Evolutionary conservation across 2,888 invertebrate species (phyloP).

Genomic region (Cephus nigrinus): DNA sequence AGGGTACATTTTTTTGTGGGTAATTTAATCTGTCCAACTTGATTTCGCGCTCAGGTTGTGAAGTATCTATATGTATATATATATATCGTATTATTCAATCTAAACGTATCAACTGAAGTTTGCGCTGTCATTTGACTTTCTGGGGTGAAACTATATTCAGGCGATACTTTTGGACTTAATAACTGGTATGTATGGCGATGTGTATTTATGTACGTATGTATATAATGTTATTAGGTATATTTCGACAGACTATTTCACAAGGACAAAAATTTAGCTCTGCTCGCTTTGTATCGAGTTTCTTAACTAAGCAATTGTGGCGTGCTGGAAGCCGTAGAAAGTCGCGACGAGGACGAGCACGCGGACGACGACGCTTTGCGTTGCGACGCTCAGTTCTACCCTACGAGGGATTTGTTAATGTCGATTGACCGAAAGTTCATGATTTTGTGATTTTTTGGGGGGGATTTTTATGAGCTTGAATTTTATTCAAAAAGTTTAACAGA

Average conservation of each 20-base stretch:
- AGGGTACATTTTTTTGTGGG: too few species aligned
- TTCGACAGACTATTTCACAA: too few species aligned
- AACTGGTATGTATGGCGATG: too few species aligned
- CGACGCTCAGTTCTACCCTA: too few species aligned
- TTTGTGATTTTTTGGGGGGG: background rate
- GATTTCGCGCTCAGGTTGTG: background rate
- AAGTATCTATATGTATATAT: background rate
- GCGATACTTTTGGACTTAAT: too few species aligned
- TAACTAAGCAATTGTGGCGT: constrained; percentile 15
- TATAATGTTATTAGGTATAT: too few species aligned
- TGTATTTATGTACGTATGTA: too few species aligned
- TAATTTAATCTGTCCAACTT: background rate
- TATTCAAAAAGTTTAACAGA: background rate
- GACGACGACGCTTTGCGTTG: background rate
- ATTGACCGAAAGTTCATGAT: too few species aligned
- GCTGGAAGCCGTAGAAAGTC: constrained; percentile 32
- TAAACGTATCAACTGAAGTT: too few species aligned
- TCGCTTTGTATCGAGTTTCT: constrained; percentile 22
- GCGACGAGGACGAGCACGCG: constrained; percentile 7
- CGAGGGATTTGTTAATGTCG: too few species aligned
- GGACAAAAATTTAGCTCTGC: background rate
- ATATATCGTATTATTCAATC: background rate
- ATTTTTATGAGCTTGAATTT: background rate
- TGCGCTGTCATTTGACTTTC: too few species aligned
- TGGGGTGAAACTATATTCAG: too few species aligned